Conservation (phyloP, 1,140 invertebrate genomes). For the Babylonia areolata region DNA sequence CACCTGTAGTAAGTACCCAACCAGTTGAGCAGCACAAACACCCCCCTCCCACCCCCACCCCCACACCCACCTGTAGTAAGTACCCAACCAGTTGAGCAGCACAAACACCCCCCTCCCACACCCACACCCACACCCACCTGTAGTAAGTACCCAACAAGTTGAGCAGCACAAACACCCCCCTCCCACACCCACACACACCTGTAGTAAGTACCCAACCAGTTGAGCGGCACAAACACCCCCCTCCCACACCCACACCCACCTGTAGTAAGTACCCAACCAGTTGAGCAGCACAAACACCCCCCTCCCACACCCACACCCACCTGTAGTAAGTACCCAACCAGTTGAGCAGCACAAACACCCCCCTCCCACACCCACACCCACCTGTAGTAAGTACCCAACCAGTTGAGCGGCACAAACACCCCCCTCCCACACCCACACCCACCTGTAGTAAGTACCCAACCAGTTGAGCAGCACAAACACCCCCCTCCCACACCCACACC, state of each 20-base stretch:
- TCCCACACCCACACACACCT: conserved; percentile 83
- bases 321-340: conserved; percentile 99
- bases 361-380: conserved; percentile 76
- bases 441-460: conserved; percentile 99
- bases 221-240: conserved; percentile 89
- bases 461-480: conserved; percentile 94
- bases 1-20: conserved; percentile 98
- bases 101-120: conserved; percentile 83
- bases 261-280: conserved; percentile 99
- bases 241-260: conserved; percentile 81
- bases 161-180: conserved; percentile 87
- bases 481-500: not conserved
- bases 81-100: conserved; percentile 97
- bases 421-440: conserved; percentile 45
- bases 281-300: conserved; percentile 90
- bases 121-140: conserved; percentile 84
- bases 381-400: conserved; percentile 99
- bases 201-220: conserved; percentile 99
- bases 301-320: conserved; percentile 79
- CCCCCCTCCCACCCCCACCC: no score
- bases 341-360: conserved; percentile 90
- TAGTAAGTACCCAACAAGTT: conserved; percentile 99
- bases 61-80: conserved; percentile 91
- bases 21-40: conserved; percentile 95
- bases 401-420: conserved; percentile 93